Evolutionary conservation across 2,113 vertebrate genomes (phyloP).

Genomic region (Myiozetetes cayanensis): DNA sequence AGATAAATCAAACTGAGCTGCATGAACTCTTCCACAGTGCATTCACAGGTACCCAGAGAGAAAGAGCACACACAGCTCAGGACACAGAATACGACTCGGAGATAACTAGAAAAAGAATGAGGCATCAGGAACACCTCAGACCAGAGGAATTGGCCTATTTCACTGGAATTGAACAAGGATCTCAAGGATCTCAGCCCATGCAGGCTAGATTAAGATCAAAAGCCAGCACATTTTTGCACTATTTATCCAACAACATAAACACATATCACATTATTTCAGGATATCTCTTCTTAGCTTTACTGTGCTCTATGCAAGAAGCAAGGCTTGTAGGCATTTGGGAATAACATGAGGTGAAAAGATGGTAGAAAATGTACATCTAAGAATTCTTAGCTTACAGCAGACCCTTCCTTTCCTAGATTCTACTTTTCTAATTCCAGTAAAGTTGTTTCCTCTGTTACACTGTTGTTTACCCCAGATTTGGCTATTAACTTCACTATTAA

Average conservation of each 20-base stretch:
- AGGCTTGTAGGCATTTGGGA: neutral
- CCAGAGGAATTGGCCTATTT: neutral
- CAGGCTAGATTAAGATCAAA: neutral
- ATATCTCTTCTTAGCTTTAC: neutral
- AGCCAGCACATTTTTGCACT: neutral
- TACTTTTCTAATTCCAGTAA: neutral
- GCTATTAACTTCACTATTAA: neutral
- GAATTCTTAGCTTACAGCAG: neutral
- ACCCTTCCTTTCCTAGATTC: neutral
- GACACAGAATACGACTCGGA: neutral
- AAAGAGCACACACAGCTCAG: neutral
- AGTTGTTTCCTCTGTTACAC: neutral
- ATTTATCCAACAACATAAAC: neutral
- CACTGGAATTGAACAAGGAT: neutral
- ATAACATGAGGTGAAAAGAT: neutral
- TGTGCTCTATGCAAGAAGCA: neutral
- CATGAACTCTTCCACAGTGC: neutral
- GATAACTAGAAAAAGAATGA: neutral
- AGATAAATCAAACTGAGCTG: neutral
- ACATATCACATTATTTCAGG: neutral
- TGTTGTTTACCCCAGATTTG: neutral
- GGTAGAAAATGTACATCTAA: neutral
- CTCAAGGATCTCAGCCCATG: neutral
- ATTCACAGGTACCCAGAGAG: neutral
- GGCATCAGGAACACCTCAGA: neutral